These are phyloP conservation scores for Strix occidentalis DNA, from an alignment of 2,797 vertebrate species.

Conservation along the genomic window DNA sequence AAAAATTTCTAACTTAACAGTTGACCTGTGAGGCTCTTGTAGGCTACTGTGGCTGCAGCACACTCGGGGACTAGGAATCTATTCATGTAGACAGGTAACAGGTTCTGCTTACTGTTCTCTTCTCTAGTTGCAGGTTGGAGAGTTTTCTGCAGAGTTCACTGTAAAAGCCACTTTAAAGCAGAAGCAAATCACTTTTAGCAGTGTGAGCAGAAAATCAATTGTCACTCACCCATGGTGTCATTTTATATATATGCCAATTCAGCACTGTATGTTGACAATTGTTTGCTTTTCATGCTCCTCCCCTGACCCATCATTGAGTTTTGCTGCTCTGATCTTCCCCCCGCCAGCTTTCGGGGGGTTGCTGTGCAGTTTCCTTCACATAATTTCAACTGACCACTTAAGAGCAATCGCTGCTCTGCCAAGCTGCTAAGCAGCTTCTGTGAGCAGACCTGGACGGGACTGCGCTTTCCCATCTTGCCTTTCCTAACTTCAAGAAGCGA, in stretches of 20 bases:
- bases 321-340: not conserved
- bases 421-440: not conserved
- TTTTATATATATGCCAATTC: not conserved
- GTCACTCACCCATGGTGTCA: not conserved
- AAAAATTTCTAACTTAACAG: not conserved
- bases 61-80: not conserved
- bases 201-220: not conserved
- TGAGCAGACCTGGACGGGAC: not conserved
- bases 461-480: not conserved
- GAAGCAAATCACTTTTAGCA: not conserved
- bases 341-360: not conserved
- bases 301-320: not conserved
- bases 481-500: not conserved
- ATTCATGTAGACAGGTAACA: fast-evolving
- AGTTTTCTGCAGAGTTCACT: not conserved
- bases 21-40: not conserved
- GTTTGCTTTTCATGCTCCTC: not conserved
- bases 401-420: not conserved
- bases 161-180: not conserved
- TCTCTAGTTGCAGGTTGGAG: not conserved
- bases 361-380: not conserved
- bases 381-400: not conserved
- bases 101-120: not conserved
- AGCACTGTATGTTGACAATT: fast-evolving
- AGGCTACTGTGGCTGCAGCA: not conserved